Base-by-base conservation (phyloP, 2,888 invertebrate species). In the Sphaerophoria taeniata region DNA sequence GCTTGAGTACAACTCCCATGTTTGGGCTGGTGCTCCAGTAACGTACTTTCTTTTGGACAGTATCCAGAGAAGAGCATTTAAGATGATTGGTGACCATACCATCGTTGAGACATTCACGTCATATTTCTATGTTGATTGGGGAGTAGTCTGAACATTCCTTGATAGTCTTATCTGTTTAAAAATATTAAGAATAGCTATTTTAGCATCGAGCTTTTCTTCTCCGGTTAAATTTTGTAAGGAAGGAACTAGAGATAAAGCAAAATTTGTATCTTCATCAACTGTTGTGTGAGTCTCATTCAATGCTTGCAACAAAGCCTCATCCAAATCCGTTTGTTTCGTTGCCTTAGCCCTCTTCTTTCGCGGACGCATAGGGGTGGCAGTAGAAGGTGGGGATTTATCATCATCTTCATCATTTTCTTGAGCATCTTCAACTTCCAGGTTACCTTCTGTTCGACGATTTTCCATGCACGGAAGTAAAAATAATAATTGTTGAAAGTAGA, bases 221-320 rank as follows among this genome's bases (percentile, higher is more conserved):
- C 36, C 7, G 36, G 72, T 60, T 61, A 72, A 49, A 16, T 53
- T 14, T 45, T 55, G 63, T 11, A 74, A n/a, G 39, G 65, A 74
- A 55, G 74, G 63, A 31, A 74, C 65, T 34, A 70, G 53, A 12
- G 70, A 70, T 16, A 70, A 45, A 55, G 56, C 70, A 39, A 70
- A 70, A n/a, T 65, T 74, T 63, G 55, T 74, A 39, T 74, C 74
- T 24, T 74, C 55, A 51, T 61, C 73, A 39, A 73, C 61, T 34
- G 36, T 61, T 36, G 36, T 36, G 36, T 36, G 36, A n/a, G 39
- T 16, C 24, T 16, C 39, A n/a, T 73, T 73, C 16, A 63, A 39
- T 16, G 49, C 51, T 58, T 24, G 60, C 31, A 67, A 51, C 39
- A 75, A 33, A 39, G 45, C 65, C 24, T 51, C 74, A 75, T 75